phyloP scores from a whole-genome alignment of 2,113 vertebrate species.

The Camelus dromedarius region DNA sequence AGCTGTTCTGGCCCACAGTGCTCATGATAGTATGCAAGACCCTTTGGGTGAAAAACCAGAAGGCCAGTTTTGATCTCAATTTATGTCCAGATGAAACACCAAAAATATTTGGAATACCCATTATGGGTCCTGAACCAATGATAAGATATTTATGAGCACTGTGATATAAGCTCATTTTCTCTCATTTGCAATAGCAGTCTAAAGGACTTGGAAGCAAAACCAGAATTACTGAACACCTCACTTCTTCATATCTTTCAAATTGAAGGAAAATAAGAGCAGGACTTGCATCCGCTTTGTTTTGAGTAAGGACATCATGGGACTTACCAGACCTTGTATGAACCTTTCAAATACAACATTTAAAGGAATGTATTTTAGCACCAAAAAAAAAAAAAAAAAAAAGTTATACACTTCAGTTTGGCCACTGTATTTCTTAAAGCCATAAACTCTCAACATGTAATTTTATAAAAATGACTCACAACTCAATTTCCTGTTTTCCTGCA shows the following conservation, averaged over 20 bases:
- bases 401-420: slow-evolving; percentile 44
- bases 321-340: slow-evolving; percentile 46
- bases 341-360: slow-evolving; percentile 47
- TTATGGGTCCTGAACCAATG: background rate
- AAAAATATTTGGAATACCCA: background rate
- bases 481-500: slow-evolving; percentile 14
- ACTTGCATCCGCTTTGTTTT: slow-evolving; percentile 15
- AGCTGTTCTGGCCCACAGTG: background rate
- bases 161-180: background rate
- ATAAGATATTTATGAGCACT: background rate
- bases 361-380: slow-evolving; percentile 11
- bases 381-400: background rate
- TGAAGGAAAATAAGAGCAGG: background rate
- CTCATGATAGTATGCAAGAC: background rate
- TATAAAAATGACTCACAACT: slow-evolving; percentile 64
- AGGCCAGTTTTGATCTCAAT: background rate
- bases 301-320: background rate
- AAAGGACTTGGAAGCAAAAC: background rate
- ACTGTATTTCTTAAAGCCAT: slow-evolving; percentile 60
- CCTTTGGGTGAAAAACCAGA: background rate
- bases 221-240: background rate
- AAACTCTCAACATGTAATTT: slow-evolving; percentile 59
- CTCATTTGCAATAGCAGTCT: background rate
- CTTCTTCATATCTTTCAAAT: slow-evolving; percentile 30
- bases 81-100: background rate